phyloP scores from a whole-genome alignment of 2,888 invertebrate genomes.

The Orchestes rusci region DNA sequence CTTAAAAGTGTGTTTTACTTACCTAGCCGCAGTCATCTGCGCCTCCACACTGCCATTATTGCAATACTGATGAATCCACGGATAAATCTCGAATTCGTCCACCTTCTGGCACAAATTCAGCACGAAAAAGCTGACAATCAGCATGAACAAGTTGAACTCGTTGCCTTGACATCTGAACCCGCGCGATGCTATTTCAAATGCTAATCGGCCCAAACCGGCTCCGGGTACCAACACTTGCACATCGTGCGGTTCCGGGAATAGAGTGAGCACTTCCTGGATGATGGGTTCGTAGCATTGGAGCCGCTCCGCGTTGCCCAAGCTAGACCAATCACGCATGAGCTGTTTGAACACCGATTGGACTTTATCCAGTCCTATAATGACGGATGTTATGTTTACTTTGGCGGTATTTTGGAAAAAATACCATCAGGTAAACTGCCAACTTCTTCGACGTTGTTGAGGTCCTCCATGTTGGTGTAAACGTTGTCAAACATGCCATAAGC shows the following conservation, averaged over 20 bases:
- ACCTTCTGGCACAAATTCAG: conserved; percentile 72
- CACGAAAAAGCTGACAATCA: conserved; percentile 93
- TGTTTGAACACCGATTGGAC: conserved; percentile 93
- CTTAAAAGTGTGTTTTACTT: too few species aligned
- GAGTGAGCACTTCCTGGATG: conserved; percentile 68
- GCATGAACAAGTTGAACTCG: conserved; percentile 96
- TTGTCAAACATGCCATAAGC: conserved; percentile 83
- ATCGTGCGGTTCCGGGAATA: conserved; percentile 60
- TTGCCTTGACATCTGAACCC: conserved; percentile 95
- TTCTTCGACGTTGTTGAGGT: conserved; percentile 37
- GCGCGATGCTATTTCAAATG: conserved; percentile 84
- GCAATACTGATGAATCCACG: conserved; percentile 92
- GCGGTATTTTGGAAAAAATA: conserved; percentile 43
- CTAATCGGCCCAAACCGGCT: conserved; percentile 89
- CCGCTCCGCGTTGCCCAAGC: conserved; percentile 73
- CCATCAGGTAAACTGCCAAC: conserved; percentile 43
- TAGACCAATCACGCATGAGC: conserved; percentile 95
- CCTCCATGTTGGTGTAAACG: conserved; percentile 42
- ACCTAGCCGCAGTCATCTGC: conserved; percentile 65
- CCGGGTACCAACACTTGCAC: conserved; percentile 88
- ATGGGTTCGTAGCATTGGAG: conserved; percentile 85
- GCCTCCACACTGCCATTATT: conserved; percentile 79
- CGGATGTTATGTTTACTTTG: background rate
- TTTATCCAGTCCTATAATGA: conserved; percentile 57
- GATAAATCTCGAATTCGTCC: conserved; percentile 77